These are phyloP conservation scores for Embidobia sp. DNA, from an alignment of 2,888 invertebrate species.

Conservation along the genomic window DNA sequence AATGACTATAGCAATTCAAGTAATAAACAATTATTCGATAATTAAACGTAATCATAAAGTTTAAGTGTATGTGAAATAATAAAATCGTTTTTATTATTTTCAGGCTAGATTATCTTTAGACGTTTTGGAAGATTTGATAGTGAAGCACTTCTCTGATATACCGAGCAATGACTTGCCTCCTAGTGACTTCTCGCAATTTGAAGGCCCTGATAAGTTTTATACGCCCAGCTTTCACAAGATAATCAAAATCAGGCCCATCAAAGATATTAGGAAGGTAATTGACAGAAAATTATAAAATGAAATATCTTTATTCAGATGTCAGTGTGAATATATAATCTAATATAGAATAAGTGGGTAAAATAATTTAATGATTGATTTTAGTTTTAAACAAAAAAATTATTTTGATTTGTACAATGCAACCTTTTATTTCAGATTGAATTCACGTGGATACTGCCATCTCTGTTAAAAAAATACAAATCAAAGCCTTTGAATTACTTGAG, in stretches of 20 bases:
- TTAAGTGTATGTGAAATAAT: neutral
- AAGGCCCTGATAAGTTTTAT: conserved; percentile 83
- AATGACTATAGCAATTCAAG: conserved; percentile 93
- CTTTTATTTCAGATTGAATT: conserved; percentile 81
- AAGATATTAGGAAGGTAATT: conserved; percentile 86
- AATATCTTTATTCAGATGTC: neutral
- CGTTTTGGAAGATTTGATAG: conserved; percentile 85
- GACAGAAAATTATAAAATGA: neutral
- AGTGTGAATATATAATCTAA: neutral
- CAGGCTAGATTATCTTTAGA: conserved; percentile 85
- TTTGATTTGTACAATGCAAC: too few relatives aligned
- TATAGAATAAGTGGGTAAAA: too few relatives aligned
- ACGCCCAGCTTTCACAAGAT: conserved; percentile 86
- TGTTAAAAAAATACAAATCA: conserved; percentile 86
- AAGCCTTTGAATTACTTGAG: conserved; percentile 91
- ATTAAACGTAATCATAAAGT: too few relatives aligned
- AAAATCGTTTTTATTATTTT: neutral
- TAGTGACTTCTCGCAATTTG: conserved; percentile 84
- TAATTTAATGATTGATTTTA: too few relatives aligned
- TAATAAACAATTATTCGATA: conserved; percentile 69
- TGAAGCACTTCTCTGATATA: conserved; percentile 86
- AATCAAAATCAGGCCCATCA: conserved; percentile 89
- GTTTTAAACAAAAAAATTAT: too few relatives aligned
- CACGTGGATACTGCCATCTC: conserved; percentile 86
- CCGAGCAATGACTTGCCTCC: conserved; percentile 86